Conservation (phyloP, 2,888 invertebrate genomes). For the Frankliniella intonsa region DNA sequence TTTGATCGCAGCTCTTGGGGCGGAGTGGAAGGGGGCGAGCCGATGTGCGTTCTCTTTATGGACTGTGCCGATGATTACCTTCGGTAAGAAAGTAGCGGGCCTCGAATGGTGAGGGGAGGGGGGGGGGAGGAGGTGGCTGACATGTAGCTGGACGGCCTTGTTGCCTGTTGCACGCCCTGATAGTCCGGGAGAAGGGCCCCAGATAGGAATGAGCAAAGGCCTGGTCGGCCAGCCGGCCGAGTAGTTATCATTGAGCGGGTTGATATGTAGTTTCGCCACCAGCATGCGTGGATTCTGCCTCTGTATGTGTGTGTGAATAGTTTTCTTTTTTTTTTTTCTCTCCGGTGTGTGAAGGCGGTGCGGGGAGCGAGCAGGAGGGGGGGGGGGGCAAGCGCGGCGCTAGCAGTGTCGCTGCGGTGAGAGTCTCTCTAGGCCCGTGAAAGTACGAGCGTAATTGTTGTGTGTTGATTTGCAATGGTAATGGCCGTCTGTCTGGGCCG, state of each 20-base stretch:
- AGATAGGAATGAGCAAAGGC: too few species aligned
- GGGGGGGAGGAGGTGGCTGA: not conserved
- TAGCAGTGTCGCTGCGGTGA: too few species aligned
- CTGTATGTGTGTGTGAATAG: too few species aligned
- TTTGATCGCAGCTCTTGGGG: not conserved
- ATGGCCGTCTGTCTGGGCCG: not conserved
- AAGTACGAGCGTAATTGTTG: constrained; percentile 8
- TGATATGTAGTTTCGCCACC: too few species aligned
- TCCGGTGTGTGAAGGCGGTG: too few species aligned
- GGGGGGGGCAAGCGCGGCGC: too few species aligned
- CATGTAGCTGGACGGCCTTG: not conserved
- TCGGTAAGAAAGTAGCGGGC: constrained; percentile 20
- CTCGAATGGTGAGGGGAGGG: not conserved
- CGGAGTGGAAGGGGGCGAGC: not conserved
- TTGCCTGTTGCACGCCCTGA: not conserved
- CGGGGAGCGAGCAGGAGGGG: too few species aligned
- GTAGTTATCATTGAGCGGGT: too few species aligned
- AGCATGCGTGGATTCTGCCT: not conserved
- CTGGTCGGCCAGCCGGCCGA: too few species aligned
- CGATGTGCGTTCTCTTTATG: constrained; percentile 10
- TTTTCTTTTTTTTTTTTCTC: too few species aligned
- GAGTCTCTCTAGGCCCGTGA: not conserved
- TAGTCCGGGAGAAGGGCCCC: too few species aligned
- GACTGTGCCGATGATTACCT: constrained; percentile 19
- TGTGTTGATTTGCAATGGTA: not conserved